These are phyloP conservation scores for Eclectus roratus DNA, from an alignment of 2,113 vertebrate species.

Conservation along the genomic window DNA sequence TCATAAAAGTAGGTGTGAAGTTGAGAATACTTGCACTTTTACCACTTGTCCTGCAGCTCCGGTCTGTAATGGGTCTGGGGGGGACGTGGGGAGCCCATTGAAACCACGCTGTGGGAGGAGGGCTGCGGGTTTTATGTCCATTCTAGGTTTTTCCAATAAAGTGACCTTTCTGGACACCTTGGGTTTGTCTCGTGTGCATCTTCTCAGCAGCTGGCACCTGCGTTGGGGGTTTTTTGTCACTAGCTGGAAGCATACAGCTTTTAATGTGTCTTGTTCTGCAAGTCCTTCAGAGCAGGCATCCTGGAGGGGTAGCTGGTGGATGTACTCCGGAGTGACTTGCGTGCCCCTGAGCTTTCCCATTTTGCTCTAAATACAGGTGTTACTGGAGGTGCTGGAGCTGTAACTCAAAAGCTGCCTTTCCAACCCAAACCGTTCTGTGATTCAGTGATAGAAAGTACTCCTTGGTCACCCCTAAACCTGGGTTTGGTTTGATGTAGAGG, in stretches of 20 bases:
- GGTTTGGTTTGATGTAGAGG: neutral
- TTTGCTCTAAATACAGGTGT: neutral
- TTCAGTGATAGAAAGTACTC: too few species aligned
- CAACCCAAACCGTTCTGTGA: too few species aligned
- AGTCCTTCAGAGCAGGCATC: neutral
- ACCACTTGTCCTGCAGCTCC: slow-evolving; percentile 35
- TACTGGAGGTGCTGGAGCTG: neutral
- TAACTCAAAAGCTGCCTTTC: neutral
- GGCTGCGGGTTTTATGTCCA: slow-evolving; percentile 48
- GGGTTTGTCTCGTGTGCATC: neutral
- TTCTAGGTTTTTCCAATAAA: slow-evolving; percentile 71
- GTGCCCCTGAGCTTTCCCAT: neutral
- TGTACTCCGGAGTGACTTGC: too few species aligned
- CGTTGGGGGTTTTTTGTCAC: neutral
- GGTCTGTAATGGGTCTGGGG: slow-evolving; percentile 29
- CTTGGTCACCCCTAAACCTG: too few species aligned
- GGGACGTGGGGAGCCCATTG: slow-evolving; percentile 64
- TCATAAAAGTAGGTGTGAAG: slow-evolving; percentile 48
- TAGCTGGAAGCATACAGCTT: neutral
- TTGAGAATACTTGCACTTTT: slow-evolving; percentile 57
- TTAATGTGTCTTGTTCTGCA: neutral
- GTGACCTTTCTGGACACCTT: slow-evolving; percentile 66
- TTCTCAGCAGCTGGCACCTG: neutral
- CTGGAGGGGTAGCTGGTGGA: neutral
- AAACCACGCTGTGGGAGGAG: slow-evolving; percentile 69